Evolutionary conservation across 1,140 invertebrate species (phyloP), one percentile per base, ranked within the genome.

Genomic region (Drosophila seguyi): DNA sequence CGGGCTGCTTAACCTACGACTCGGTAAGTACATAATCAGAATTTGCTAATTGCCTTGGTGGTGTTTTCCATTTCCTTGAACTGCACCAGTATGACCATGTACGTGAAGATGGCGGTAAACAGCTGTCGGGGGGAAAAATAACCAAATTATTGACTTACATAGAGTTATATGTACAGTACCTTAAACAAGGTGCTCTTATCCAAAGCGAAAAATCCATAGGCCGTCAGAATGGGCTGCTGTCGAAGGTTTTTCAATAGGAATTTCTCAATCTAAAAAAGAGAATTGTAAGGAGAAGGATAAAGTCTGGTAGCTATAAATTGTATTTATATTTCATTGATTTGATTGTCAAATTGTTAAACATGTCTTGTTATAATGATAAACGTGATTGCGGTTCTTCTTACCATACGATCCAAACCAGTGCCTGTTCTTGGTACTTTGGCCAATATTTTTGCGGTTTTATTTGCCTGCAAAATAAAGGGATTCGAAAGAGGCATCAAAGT

Each of bases 1-100:
- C 96, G 87, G 97, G 95, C 79, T 94, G 94, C 93, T 96, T 95
- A 93, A 95, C 95, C 75, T 95, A 95, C 85, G 96, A 97, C 93
- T 95, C 96, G 94, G 96, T 97, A 95, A 94, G 93, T 92, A 95
- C 94, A 93, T 91, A 10, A 18, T 73, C 38, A 44, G 22, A 57
- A 56, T 57, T 65, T 55, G 36, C 27, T 41, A 31, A 88, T 44
- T 0, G 78, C 56, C 53, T 88, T 83, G 2, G 88, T 81, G 3
- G 84, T 73, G 60, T 75, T 91, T 61, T 92, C 81, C 84, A 92
- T 81, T 74, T 91, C 82, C 73, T 91, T 92, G 34, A 91, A 90
- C 68, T 90, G 82, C 52, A 92, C 91, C 47, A 91, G 53, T 57
- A 92, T 92, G 0, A 92, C 83, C 86, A 92, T 91, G 45, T 92